Conservation (phyloP, 2,113 vertebrate species). For the Cygnus buccinator region DNA sequence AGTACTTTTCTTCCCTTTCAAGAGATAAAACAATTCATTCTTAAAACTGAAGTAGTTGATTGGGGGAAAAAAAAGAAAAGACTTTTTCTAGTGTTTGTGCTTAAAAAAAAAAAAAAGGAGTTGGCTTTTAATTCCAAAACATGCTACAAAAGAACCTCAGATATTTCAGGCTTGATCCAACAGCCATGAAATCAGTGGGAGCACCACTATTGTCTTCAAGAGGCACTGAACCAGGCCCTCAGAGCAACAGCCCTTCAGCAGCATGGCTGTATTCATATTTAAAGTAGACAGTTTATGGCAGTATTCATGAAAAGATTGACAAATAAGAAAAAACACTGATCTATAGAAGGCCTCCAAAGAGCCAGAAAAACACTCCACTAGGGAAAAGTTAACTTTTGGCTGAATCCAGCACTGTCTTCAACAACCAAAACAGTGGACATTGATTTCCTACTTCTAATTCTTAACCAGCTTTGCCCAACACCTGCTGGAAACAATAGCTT, state of each 20-base stretch:
- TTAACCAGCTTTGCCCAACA: constrained; percentile 48
- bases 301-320: not conserved
- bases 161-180: constrained; percentile 42
- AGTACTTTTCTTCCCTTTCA: constrained; percentile 39
- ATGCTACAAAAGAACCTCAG: constrained; percentile 11
- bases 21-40: not conserved
- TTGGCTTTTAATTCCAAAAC: constrained; percentile 46
- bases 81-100: constrained; percentile 32
- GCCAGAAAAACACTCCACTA: constrained; percentile 42
- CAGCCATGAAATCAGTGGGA: constrained; percentile 45
- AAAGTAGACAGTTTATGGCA: constrained; percentile 18
- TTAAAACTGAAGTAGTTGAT: constrained; percentile 23
- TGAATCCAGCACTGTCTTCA: constrained; percentile 40
- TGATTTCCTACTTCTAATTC: constrained; percentile 47
- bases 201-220: constrained; percentile 53
- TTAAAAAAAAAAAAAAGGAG: not conserved
- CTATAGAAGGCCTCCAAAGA: constrained; percentile 35
- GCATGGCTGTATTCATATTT: constrained; percentile 21
- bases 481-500: constrained; percentile 39
- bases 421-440: constrained; percentile 10
- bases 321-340: not conserved
- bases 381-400: constrained; percentile 43
- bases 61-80: not conserved
- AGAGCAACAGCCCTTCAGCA: constrained; percentile 60
- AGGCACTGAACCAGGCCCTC: constrained; percentile 42